A percentile compares a stretch with the other conserved stretches of the same genome.
Evolutionary conservation across 2,113 vertebrate genomes (phyloP).

Genomic region (Gnathonemus longibarbis): DNA sequence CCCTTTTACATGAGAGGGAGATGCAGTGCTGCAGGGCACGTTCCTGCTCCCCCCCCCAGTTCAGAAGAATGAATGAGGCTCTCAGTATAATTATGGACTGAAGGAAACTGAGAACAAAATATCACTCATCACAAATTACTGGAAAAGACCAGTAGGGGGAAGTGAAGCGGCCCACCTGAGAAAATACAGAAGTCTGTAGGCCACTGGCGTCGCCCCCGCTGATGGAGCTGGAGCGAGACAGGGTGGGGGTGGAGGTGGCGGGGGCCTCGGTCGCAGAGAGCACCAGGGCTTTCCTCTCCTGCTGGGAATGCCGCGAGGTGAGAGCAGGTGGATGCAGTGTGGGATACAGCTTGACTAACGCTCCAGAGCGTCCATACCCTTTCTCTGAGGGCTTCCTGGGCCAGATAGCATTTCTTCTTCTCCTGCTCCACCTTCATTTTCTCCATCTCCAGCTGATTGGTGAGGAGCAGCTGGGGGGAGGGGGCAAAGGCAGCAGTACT

Average conservation of each 20-base stretch:
- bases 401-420: constrained; percentile 84
- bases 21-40: neutral
- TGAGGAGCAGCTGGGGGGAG: constrained; percentile 64
- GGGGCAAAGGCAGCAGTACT: neutral
- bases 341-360: neutral
- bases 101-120: neutral
- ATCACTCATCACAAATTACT: neutral
- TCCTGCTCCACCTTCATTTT: constrained; percentile 97
- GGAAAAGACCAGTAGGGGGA: neutral
- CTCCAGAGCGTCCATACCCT: constrained; percentile 63
- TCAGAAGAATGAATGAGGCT: neutral
- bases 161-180: constrained; percentile 62
- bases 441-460: constrained; percentile 94
- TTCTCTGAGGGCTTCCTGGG: constrained; percentile 86
- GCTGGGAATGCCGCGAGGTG: constrained; percentile 23
- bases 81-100: neutral
- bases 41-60: neutral
- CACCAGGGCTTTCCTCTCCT: constrained; percentile 75
- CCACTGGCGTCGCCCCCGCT: constrained; percentile 79
- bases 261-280: constrained; percentile 59
- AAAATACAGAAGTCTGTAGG: constrained; percentile 75
- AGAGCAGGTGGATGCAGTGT: neutral
- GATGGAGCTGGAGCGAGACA: constrained; percentile 90
- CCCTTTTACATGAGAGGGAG: neutral
- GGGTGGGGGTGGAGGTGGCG: constrained; percentile 77